phyloP scores from a whole-genome alignment of 2,888 invertebrate genomes.

The Papilio gigon region DNA sequence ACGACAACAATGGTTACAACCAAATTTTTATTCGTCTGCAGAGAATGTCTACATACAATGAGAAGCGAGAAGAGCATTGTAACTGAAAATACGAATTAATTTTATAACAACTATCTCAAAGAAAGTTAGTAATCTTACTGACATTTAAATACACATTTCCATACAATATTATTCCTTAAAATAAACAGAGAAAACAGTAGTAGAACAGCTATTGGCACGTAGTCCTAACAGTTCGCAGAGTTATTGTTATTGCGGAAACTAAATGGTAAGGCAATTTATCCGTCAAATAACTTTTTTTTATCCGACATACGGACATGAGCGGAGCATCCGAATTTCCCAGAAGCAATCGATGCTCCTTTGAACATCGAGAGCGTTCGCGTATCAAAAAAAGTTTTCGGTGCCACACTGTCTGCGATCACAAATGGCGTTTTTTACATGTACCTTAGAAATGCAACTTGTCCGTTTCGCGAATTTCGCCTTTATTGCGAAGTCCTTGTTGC shows the following conservation, averaged over 20 bases:
- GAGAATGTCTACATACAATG: neutral
- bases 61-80: neutral
- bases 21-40: neutral
- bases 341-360: conserved; percentile 63
- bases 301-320: conserved; percentile 25
- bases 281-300: conserved; percentile 12
- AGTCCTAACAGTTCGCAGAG: neutral
- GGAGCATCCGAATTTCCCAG: conserved; percentile 65
- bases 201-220: neutral
- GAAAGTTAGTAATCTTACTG: too few relatives aligned
- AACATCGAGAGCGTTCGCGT: conserved; percentile 61
- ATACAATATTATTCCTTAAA: neutral
- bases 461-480: conserved; percentile 54
- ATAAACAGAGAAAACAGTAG: neutral
- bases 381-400: conserved; percentile 74
- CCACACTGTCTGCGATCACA: conserved; percentile 79
- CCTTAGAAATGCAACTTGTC: conserved; percentile 73
- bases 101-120: too few relatives aligned
- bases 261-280: neutral
- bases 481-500: conserved; percentile 52
- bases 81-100: neutral
- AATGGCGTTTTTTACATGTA: conserved; percentile 69
- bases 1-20: neutral
- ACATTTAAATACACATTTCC: too few relatives aligned
- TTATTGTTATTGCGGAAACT: neutral